Percentiles rank a stretch among this genome's conserved stretches.
phyloP scores from a whole-genome alignment of 2,888 invertebrate species.

The Platycheirus rosarum region DNA sequence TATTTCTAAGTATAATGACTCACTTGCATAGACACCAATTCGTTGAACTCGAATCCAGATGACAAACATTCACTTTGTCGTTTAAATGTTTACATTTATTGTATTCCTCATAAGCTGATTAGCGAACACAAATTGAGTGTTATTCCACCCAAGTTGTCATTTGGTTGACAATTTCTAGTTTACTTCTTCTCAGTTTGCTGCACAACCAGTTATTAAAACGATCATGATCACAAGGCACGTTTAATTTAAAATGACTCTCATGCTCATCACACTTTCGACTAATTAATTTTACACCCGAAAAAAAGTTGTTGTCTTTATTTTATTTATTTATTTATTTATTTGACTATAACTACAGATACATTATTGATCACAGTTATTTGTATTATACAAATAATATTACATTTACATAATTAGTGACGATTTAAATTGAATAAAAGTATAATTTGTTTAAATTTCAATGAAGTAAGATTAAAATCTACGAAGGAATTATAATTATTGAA shows the following conservation, averaged over 20 bases:
- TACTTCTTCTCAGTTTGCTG: not conserved
- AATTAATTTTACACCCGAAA: conserved; percentile 15
- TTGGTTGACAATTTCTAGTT: conserved; percentile 4
- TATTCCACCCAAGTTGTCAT: conserved; percentile 20
- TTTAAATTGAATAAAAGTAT: too few relatives aligned
- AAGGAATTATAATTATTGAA: too few relatives aligned
- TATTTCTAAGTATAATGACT: too few relatives aligned
- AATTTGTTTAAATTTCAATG: too few relatives aligned
- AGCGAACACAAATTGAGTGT: conserved; percentile 11
- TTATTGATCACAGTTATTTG: too few relatives aligned
- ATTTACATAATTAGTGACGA: too few relatives aligned
- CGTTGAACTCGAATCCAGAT: too few relatives aligned
- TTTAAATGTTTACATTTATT: conserved; percentile 12
- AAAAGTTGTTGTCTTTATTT: not conserved
- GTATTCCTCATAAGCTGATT: conserved; percentile 6
- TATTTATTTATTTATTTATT: not conserved
- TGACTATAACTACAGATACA: not conserved
- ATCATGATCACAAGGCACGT: not conserved
- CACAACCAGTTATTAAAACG: conserved; percentile 12
- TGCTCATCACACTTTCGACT: not conserved
- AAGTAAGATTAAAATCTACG: too few relatives aligned
- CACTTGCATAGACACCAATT: too few relatives aligned
- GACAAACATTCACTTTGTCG: too few relatives aligned
- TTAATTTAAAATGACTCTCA: not conserved
- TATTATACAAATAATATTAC: too few relatives aligned